Percentiles rank a stretch among this genome's conserved stretches.
Conservation (phyloP, 2,888 invertebrate genomes). For the Hypolimnas misippus region DNA sequence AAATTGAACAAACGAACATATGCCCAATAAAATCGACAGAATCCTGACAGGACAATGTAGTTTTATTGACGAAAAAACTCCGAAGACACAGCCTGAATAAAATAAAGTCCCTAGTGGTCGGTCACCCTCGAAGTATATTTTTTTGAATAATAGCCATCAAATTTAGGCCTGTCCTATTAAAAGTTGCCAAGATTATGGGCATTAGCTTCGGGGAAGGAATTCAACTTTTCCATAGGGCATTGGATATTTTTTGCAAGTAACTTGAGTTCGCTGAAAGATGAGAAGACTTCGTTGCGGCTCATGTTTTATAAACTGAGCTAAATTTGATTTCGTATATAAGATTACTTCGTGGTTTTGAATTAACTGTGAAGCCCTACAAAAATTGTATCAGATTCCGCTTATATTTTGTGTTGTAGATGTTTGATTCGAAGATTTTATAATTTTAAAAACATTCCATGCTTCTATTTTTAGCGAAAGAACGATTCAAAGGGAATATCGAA, state of each 20-base stretch:
- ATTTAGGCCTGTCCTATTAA: conserved; percentile 78
- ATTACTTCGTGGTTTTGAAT: conserved; percentile 14
- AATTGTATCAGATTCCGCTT: neutral
- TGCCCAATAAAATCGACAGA: neutral
- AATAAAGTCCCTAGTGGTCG: conserved; percentile 68
- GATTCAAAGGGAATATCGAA: no score
- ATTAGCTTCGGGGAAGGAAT: conserved; percentile 74
- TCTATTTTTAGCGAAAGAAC: no score
- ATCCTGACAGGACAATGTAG: conserved; percentile 12
- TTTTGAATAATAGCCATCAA: conserved; percentile 79
- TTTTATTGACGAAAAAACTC: conserved; percentile 42
- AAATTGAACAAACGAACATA: neutral
- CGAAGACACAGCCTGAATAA: conserved; percentile 60
- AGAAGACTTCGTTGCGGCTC: conserved; percentile 16
- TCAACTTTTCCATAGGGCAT: conserved; percentile 72
- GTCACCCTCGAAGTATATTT: conserved; percentile 62
- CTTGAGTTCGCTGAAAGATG: conserved; percentile 38
- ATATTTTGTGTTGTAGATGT: neutral
- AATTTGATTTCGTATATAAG: conserved; percentile 15
- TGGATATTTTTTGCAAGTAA: conserved; percentile 50
- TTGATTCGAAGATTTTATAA: neutral
- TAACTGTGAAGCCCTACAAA: conserved; percentile 23
- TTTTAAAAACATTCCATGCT: neutral
- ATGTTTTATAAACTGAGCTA: conserved; percentile 14
- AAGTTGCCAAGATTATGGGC: conserved; percentile 80